Evolutionary conservation across 1,140 invertebrate genomes (phyloP), one percentile per base, ranked within the genome.

Genomic region (Drosophila kikkawai): DNA sequence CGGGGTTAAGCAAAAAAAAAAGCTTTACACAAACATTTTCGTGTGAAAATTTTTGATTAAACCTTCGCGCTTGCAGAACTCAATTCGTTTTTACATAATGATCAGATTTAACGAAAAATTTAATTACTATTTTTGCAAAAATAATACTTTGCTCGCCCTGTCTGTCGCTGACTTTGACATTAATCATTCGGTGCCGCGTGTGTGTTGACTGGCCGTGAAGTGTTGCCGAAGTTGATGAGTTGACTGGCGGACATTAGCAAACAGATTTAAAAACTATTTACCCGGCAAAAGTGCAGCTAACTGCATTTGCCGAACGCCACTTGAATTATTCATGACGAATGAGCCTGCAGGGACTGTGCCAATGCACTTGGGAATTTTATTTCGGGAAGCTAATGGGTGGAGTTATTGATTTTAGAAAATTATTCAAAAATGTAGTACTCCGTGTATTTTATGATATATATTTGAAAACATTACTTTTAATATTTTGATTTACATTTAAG

Each of bases 11-110:
- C 68, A 61, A 71, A 68, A 67, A 67, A 57, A 70, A 45, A 39
- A 47, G 41, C 34, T 71, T 60, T 44, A 44, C 45, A 47, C 42
- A 44, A 58, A 73, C 39, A 50, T 73, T 66, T 75, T 59, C 34
- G 63, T 86, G 68, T 76, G 82, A 70, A 77, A 66, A 79, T 48
- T 86, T 86, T 86, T 79, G 66, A 79, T 86, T 55, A 82, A 80
- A 67, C 42, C 47, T 68, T 64, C 45, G 55, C 60, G n/a, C 37
- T 44, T 29, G 64, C 75, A 75, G 48, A 63, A 45, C 56, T 22
- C 63, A 68, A 68, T 68, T 77, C 39, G 36, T 60, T 68, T 61
- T 77, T 56, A 69, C 64, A 78, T 61, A 78, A 78, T 69, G 64
- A 44, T 61, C 68, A 60, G 67, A 73, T 73, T 73, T 73, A 73